These are phyloP conservation scores for Pteromalus puparum DNA, from an alignment of 1,140 invertebrate species.

Conservation along the genomic window DNA sequence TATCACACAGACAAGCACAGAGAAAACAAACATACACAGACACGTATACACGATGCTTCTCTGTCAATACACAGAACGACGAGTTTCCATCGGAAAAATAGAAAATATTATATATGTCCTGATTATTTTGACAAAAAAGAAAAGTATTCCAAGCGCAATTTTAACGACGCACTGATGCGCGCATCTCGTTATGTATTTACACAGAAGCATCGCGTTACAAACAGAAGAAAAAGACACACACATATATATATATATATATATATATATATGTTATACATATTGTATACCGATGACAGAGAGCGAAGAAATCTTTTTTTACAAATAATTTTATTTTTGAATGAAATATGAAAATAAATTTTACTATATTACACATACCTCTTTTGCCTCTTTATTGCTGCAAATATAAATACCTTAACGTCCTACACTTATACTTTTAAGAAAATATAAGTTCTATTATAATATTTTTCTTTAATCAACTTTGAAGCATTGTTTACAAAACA, in stretches of 20 bases:
- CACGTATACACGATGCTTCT: conserved; percentile 1
- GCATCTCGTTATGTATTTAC: conserved; percentile 36
- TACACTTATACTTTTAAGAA: neutral
- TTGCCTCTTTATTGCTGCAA: conserved; percentile 22
- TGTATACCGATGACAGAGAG: conserved; percentile 63
- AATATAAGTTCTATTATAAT: neutral
- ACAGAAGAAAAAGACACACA: conserved; percentile 15
- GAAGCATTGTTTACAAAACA: too few relatives aligned
- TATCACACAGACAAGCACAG: conserved; percentile 27
- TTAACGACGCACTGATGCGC: neutral
- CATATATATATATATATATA: conserved; percentile 40
- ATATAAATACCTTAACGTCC: neutral
- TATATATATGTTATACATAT: conserved; percentile 64
- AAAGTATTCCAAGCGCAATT: conserved; percentile 3
- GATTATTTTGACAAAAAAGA: neutral
- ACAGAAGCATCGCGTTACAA: neutral
- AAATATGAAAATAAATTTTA: conserved; percentile 73
- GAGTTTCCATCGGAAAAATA: neutral
- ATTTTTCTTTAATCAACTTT: neutral
- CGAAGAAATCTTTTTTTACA: conserved; percentile 73
- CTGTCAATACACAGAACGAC: conserved; percentile 20
- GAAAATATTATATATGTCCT: neutral
- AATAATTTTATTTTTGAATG: conserved; percentile 76
- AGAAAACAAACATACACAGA: conserved; percentile 9
- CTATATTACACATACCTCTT: conserved; percentile 62